Base-by-base conservation (phyloP, 2,888 invertebrate genomes). In the Physocephala rufipes region DNA sequence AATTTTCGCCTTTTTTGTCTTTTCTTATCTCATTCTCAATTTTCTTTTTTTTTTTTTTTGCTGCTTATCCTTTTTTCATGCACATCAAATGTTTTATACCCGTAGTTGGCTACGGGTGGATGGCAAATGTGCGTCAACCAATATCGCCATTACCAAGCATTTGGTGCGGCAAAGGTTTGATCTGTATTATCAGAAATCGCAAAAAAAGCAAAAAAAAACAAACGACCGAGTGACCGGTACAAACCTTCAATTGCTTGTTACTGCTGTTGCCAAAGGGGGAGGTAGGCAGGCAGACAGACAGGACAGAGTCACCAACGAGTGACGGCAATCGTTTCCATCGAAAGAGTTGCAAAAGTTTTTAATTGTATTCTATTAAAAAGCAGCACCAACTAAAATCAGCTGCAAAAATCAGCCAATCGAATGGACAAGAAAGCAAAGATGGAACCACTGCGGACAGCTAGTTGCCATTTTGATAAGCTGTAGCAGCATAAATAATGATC, bases 351-450 rank as follows among this genome's bases (percentile, higher is more conserved):
- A 49, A n/a, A 49, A 49, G 3, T 49, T 36, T 49, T 49, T 49
- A 49, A 49, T 49, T 49, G 49, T 19, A 36, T 49, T 49, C 12
- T 49, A 49, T n/a, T 49, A 49, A 49, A 49, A n/a, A n/a, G 15
- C n/a, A n/a, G 49, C 49, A 19, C n/a, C n/a, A n/a, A n/a, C n/a
- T n/a, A 49, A 49, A 19, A 19, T n/a, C n/a, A 49, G 3, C n/a
- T n/a, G 3, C 3, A 49, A 2, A 49, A 19, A 19, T n/a, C n/a
- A 19, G 19, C 9, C 36, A 4, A 36, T 36, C 36, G 12, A n/a
- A 15, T n/a, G 49, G 49, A 2, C 12, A 49, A 2, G 49, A 2
- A 49, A 3, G 49, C 12, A 49, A 2, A 19, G 49, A 2, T 19
- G 3, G 49, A n/a, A n/a, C n/a, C n/a, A n/a, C n/a, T n/a, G n/a